Conservation (phyloP, 2,888 invertebrate species). For the Drosophila infuscata region DNA sequence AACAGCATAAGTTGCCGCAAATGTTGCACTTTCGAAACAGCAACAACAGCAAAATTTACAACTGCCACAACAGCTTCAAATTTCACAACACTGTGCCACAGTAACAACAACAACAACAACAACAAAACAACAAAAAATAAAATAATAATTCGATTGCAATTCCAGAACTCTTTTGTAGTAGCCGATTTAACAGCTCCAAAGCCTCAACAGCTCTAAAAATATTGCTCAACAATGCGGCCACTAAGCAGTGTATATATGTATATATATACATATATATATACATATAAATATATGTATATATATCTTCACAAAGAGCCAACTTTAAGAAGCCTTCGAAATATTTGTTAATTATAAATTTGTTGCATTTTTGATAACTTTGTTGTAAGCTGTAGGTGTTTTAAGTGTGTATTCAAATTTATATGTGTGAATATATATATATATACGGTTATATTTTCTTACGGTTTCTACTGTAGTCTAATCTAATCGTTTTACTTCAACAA, state of each 20-base stretch:
- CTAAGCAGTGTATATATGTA: neutral
- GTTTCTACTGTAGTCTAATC: too few relatives aligned
- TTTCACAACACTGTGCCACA: constrained; percentile 48
- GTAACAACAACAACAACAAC: constrained; percentile 7
- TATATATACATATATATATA: neutral
- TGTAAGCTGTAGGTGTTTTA: neutral
- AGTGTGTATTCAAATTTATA: neutral
- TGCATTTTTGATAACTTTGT: neutral
- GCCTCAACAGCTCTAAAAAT: neutral
- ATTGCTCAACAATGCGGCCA: neutral
- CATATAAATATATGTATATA: neutral
- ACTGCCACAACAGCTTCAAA: constrained; percentile 37
- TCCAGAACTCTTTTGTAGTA: constrained; percentile 3
- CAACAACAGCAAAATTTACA: constrained; percentile 1
- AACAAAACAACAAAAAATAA: constrained; percentile 1
- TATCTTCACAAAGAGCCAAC: neutral
- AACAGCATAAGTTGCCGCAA: constrained; percentile 23
- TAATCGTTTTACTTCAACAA: too few relatives aligned
- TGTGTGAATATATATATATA: neutral
- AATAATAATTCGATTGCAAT: constrained; percentile 12
- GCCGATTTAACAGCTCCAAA: neutral
- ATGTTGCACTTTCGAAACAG: constrained; percentile 61
- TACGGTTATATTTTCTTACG: too few relatives aligned
- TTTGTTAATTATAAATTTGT: neutral
- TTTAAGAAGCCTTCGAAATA: neutral